These are phyloP conservation scores for Dexiosoma caninum DNA, from an alignment of 2,888 invertebrate species.

Conservation along the genomic window DNA sequence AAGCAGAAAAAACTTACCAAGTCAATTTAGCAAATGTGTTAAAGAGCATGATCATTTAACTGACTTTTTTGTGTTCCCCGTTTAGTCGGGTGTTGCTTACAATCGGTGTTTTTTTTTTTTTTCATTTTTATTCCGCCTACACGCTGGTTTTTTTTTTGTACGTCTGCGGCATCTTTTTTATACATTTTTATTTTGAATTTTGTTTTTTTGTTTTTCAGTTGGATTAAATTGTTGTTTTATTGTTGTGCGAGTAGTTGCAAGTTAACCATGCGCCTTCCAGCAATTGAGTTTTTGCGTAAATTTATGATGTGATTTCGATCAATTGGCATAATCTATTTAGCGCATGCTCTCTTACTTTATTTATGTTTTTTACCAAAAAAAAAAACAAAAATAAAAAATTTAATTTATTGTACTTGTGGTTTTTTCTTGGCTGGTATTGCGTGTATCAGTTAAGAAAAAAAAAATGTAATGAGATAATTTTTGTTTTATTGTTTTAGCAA, in stretches of 20 bases:
- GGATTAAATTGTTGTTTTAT: constrained; percentile 36
- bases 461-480: constrained; percentile 75
- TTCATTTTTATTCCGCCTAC: constrained; percentile 65
- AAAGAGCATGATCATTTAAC: constrained; percentile 63
- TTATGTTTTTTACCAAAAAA: constrained; percentile 25
- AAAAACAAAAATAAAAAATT: constrained; percentile 8
- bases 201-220: constrained; percentile 12
- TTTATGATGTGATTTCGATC: constrained; percentile 77
- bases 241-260: constrained; percentile 28
- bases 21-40: constrained; percentile 60
- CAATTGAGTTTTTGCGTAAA: constrained; percentile 68
- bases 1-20: constrained; percentile 2
- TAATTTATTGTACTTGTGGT: constrained; percentile 34
- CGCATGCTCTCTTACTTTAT: constrained; percentile 63
- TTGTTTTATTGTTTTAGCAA: constrained; percentile 68
- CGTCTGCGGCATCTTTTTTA: constrained; percentile 55
- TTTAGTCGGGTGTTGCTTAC: constrained; percentile 14
- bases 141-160: constrained; percentile 59
- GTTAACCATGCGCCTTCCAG: constrained; percentile 63
- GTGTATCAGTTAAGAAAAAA: constrained; percentile 66
- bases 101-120: constrained; percentile 18
- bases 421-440: constrained; percentile 46
- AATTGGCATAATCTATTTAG: constrained; percentile 77
- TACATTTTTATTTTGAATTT: constrained; percentile 29
- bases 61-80: constrained; percentile 39